Base-by-base conservation (phyloP, 2,113 vertebrate genomes). In the Desmodus rotundus region DNA sequence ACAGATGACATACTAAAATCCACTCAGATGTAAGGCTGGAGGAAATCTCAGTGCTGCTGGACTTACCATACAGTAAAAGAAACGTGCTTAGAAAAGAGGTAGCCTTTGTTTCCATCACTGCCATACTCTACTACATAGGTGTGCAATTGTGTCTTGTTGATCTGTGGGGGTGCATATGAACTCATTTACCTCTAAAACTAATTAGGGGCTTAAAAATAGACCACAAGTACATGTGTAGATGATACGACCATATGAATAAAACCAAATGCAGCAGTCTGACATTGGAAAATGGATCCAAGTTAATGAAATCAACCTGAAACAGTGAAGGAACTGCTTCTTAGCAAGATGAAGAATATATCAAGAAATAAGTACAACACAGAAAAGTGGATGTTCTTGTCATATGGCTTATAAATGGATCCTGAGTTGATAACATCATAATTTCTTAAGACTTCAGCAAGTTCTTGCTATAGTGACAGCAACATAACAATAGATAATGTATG, bases 1-100 rank as follows among this genome's bases (percentile, higher is more conserved):
- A 93, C 38, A 96, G 95, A 93, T 93, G 87, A 91, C 83, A 96
- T 68, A 80, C 73, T 94, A 74, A 97, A 96, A 91, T 86, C 77
- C 82, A 85, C 24, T 88, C 82, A 77, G 43, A 88, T 91, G 13
- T 56, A 78, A 94, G 43, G 36, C 65, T 91, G 41, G 58, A 92
- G 56, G 74, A 65, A 94, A 78, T 65, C 43, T 86, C 31, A 96
- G 47, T n/a, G 41, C 31, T 91, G 43, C 26, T 87, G 77, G 38
- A 85, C 54, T 91, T 54, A 20, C 9, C 54, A 89, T 54, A 20
- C 9, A 85, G 85, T 22, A 56, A 85, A 72, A 86, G 58, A 91
- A 89, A 97, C 65, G n/a, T 76, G 45, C 45, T 95, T 88, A 38
- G 26, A 56, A 85, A 94, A 76, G 52, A 63, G 31, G 41, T 86